phyloP scores from a whole-genome alignment of 2,888 invertebrate species.

The Heliconius ismenius region DNA sequence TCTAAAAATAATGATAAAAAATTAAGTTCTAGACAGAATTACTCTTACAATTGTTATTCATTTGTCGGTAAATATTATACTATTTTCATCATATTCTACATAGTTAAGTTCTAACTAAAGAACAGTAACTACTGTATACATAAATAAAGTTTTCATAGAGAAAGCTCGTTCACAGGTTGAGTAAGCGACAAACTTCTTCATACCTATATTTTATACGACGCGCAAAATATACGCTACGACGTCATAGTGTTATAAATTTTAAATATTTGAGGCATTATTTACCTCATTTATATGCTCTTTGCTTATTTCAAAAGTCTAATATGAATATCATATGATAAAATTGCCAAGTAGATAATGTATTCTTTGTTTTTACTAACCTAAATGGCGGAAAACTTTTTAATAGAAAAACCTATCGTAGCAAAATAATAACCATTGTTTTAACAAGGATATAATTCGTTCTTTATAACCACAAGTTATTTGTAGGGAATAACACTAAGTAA shows the following conservation, averaged over 20 bases:
- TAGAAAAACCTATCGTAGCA: too few species aligned
- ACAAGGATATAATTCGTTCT: too few species aligned
- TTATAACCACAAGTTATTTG: too few species aligned
- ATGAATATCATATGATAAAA: background rate
- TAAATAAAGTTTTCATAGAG: constrained; percentile 15
- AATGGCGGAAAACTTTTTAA: too few species aligned
- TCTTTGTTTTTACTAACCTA: too few species aligned
- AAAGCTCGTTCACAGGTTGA: constrained; percentile 28
- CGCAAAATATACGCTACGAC: constrained; percentile 13
- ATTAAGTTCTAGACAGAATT: too few species aligned
- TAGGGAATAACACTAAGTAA: too few species aligned
- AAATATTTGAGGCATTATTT: constrained; percentile 16
- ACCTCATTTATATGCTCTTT: background rate
- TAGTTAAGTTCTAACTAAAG: background rate
- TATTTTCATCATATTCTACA: background rate
- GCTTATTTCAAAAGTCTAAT: background rate
- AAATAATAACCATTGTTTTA: too few species aligned
- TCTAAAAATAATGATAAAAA: too few species aligned
- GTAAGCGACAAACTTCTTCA: constrained; percentile 34
- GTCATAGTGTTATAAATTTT: constrained; percentile 15
- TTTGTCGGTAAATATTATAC: background rate
- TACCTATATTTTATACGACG: constrained; percentile 22
- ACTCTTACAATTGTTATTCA: background rate
- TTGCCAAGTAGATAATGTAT: too few species aligned
- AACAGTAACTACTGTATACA: constrained; percentile 10